Percentiles rank a stretch among this genome's conserved stretches.
Evolutionary conservation across 2,113 vertebrate species (phyloP).

Genomic region (Rynchops niger): DNA sequence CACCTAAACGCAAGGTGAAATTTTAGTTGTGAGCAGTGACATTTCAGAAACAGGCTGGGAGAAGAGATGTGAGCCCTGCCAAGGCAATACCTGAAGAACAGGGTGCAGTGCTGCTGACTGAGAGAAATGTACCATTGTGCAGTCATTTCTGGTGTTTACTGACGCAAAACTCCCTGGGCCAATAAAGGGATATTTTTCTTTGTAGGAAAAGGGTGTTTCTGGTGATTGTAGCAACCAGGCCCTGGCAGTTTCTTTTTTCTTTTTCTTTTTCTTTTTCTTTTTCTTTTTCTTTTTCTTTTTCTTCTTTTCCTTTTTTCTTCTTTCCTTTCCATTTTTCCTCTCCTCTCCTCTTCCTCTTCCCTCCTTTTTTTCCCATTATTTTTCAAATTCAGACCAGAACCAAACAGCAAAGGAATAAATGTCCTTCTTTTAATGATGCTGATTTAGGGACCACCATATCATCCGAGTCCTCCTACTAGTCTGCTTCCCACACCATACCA

Average conservation of each 20-base stretch:
- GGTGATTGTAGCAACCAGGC: not conserved
- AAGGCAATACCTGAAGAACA: not conserved
- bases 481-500: conserved; percentile 28
- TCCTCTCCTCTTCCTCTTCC: too few species aligned
- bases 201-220: not conserved
- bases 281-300: too few species aligned
- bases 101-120: not conserved
- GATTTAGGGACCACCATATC: not conserved
- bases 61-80: conserved; percentile 10
- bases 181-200: not conserved
- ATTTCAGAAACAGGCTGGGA: conserved; percentile 28
- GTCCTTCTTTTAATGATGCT: not conserved
- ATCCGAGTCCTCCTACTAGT: not conserved
- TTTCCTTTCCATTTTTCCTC: conserved; percentile 27
- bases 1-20: not conserved
- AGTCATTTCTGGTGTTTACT: conserved; percentile 19
- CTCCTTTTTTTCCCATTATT: not conserved
- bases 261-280: too few species aligned
- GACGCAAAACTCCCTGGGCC: not conserved
- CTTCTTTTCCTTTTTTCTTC: conserved; percentile 1
- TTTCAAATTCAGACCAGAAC: not conserved
- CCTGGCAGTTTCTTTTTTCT: not conserved
- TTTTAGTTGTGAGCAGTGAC: not conserved
- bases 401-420: not conserved
- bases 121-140: not conserved